Evolutionary conservation across 2,797 vertebrate species (phyloP), one percentile per base, ranked within the genome.

Genomic region (Kryptopterus vitreolus): DNA sequence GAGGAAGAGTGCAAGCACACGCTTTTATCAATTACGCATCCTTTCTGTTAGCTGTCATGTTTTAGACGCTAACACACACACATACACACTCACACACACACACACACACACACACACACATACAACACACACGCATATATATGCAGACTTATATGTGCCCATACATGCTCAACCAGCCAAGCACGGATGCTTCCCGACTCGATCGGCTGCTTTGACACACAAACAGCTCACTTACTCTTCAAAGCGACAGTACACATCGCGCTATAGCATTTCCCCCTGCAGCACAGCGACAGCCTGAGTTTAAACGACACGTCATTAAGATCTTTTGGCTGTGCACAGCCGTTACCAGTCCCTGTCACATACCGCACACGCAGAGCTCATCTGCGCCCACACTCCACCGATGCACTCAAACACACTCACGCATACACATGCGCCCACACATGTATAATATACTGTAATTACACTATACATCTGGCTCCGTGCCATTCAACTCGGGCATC

Each of bases 1-100:
- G 10, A 43, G 35, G 38, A 43, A 43, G 38, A 43, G 38, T 43
- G 91, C 88, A 15, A 79, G 88, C 83, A 83, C 88, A 86, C 89
- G 89, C 87, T 91, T 90, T 90, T 92, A 89, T 91, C 88, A 90
- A 91, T 92, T 91, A 92, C 90, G 86, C 87, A 89, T 88, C 87
- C 87, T 35, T 85, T 79, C 78, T 83, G 79, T 81, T 63, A 81
- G 75, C 80, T 70, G 50, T 58, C 58, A 76, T 20, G 35, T 79
- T 79, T 81, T 62, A 76, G 31, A n/a, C 43, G 57, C 57, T 57
- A 35, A 50, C 63, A 83, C 89, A 88, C 84, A 84, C 71, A 62
- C 77, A 61, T 70, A 55, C 48, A 69, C 52, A 77, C n/a, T 9
- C 29, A 29, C 38, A 75, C 57, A 48, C 31, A 35, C 13, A 65